Percentiles rank a stretch among this genome's conserved stretches.
phyloP scores from a whole-genome alignment of 2,797 vertebrate species.

The Hafferia zeledoni region DNA sequence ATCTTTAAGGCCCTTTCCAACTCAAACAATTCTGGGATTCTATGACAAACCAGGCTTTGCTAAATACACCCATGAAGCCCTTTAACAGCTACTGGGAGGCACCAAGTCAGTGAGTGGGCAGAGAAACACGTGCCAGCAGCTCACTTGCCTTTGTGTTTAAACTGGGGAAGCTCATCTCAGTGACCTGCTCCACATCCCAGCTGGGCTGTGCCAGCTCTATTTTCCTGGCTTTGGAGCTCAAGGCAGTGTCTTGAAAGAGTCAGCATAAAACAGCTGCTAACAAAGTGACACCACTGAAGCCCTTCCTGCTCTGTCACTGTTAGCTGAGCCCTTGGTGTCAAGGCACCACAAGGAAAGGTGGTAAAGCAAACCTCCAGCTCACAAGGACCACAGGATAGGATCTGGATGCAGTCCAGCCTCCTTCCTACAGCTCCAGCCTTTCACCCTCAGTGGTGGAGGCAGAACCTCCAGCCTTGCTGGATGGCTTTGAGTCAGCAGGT shows the following conservation, averaged over 20 bases:
- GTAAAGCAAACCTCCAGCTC: background rate
- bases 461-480: background rate
- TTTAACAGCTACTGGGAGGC: background rate
- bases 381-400: background rate
- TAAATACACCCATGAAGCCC: background rate
- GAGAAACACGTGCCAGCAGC: background rate
- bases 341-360: background rate
- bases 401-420: background rate
- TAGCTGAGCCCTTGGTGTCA: background rate
- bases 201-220: background rate
- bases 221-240: background rate
- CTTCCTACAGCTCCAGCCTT: background rate
- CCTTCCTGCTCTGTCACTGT: background rate
- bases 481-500: background rate
- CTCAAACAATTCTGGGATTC: background rate
- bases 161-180: background rate
- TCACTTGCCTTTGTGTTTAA: background rate
- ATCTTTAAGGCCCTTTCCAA: background rate
- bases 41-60: background rate
- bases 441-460: background rate
- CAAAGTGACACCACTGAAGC: accelerated
- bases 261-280: background rate
- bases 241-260: background rate
- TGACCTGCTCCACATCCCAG: background rate
- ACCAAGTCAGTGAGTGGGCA: background rate